These are phyloP conservation scores for Amazona vittata DNA, from an alignment of 2,113 vertebrate species.

Conservation along the genomic window DNA sequence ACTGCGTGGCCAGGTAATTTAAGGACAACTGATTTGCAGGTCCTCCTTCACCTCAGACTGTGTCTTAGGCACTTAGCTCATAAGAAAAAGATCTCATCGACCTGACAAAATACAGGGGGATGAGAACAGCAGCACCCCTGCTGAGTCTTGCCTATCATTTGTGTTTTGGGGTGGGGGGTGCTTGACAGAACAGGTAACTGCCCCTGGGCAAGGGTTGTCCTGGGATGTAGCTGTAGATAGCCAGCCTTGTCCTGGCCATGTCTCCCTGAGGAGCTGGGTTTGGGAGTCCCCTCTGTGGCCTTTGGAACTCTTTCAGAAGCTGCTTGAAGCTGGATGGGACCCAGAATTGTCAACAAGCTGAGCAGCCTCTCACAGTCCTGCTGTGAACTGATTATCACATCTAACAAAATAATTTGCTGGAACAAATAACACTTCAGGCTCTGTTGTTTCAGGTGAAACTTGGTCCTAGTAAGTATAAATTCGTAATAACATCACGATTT, in stretches of 20 bases:
- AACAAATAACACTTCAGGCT: conserved; percentile 71
- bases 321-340: conserved; percentile 49
- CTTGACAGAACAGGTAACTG: background rate
- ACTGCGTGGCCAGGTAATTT: background rate
- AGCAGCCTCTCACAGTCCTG: conserved; percentile 57
- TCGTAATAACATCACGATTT: conserved; percentile 52
- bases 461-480: conserved; percentile 63
- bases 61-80: background rate
- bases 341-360: conserved; percentile 58
- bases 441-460: conserved; percentile 75
- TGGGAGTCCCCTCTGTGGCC: conserved; percentile 31
- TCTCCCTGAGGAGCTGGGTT: background rate
- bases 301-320: conserved; percentile 49
- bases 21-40: background rate
- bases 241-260: background rate
- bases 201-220: background rate
- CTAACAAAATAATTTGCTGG: conserved; percentile 70
- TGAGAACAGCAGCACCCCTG: background rate
- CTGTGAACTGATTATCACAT: conserved; percentile 69
- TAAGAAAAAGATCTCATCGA: background rate
- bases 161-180: background rate
- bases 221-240: background rate
- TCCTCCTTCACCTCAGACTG: background rate
- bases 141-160: rapidly evolving
- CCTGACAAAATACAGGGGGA: background rate